Percentiles rank a stretch among this genome's conserved stretches.
Conservation (phyloP, 2,888 invertebrate species). For the Tridacna crocea region DNA sequence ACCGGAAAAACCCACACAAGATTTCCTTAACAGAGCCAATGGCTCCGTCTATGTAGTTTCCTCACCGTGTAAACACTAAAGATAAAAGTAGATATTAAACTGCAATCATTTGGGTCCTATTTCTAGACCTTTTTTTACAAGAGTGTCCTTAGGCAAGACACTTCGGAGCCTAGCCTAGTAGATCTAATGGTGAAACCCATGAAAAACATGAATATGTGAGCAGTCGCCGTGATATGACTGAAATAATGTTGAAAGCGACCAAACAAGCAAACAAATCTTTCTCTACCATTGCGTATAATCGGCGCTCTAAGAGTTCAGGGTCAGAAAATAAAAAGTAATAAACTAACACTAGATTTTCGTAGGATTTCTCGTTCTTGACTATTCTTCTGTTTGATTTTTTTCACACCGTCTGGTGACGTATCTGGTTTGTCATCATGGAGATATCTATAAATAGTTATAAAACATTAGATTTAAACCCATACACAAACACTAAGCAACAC, state of each 20-base stretch:
- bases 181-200: not conserved
- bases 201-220: not conserved
- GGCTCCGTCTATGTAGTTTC: too few species aligned
- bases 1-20: too few species aligned
- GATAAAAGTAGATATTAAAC: too few species aligned
- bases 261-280: not conserved
- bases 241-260: not conserved
- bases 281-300: too few species aligned
- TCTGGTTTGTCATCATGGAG: slow-evolving; percentile 66
- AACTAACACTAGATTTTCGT: slow-evolving; percentile 47
- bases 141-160: too few species aligned
- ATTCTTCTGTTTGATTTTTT: slow-evolving; percentile 53
- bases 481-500: too few species aligned
- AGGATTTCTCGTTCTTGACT: slow-evolving; percentile 25
- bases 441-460: slow-evolving; percentile 45
- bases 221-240: not conserved
- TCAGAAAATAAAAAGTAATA: not conserved
- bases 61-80: too few species aligned
- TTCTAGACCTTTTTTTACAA: too few species aligned
- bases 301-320: not conserved
- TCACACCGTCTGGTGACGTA: slow-evolving; percentile 59
- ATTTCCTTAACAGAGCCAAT: too few species aligned
- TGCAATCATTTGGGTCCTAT: too few species aligned
- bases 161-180: too few species aligned
- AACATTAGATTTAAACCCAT: not conserved